These are phyloP conservation scores for Oscheius onirici DNA, from an alignment of 2,888 invertebrate species.

Conservation along the genomic window DNA sequence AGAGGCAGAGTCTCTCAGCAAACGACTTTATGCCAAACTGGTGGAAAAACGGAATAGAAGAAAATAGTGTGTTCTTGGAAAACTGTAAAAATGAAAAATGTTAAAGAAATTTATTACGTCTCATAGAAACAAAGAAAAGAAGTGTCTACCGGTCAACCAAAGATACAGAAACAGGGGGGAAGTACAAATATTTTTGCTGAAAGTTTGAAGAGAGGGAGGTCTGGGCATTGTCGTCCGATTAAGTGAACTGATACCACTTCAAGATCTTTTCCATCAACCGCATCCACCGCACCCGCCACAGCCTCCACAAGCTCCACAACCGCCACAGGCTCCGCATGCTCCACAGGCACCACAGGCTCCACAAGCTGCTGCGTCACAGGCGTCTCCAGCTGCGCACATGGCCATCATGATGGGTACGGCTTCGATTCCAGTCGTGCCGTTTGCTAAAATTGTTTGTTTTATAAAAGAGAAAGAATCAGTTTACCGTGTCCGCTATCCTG, in stretches of 20 bases:
- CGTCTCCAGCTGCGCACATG: slow-evolving; percentile 51
- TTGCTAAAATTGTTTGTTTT: background rate
- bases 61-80: no score
- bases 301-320: slow-evolving; percentile 67
- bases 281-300: slow-evolving; percentile 47
- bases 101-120: slow-evolving; percentile 1
- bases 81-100: no score
- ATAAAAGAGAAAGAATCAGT: background rate
- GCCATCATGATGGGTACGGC: slow-evolving; percentile 51
- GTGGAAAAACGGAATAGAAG: no score
- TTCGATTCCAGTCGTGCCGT: slow-evolving; percentile 40
- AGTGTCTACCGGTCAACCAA: slow-evolving; percentile 14
- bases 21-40: no score
- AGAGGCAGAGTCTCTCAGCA: no score
- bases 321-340: slow-evolving; percentile 65
- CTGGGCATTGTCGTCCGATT: no score
- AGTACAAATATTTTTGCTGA: no score
- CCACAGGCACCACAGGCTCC: slow-evolving; percentile 54
- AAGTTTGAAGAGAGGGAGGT: no score
- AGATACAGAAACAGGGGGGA: background rate
- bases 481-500: slow-evolving; percentile 6
- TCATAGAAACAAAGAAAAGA: slow-evolving; percentile 3
- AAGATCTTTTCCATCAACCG: no score
- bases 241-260: no score
- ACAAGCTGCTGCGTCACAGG: slow-evolving; percentile 55